Conservation (phyloP, 2,888 invertebrate genomes). For the Coenonympha arcania region DNA sequence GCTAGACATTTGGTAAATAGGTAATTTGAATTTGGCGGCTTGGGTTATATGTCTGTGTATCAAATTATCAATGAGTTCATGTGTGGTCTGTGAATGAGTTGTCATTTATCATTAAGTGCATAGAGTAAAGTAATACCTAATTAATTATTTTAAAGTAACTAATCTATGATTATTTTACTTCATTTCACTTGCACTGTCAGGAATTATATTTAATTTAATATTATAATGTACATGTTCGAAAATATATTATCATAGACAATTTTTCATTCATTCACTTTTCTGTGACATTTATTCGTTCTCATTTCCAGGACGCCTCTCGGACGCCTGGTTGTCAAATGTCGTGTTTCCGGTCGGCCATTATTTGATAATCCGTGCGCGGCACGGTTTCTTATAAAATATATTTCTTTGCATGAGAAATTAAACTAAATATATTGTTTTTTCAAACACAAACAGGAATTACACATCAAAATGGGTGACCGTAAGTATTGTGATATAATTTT, state of each 20-base stretch:
- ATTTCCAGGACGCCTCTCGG: slow-evolving; percentile 26
- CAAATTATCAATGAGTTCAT: no score
- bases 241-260: background rate
- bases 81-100: no score
- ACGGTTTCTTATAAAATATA: background rate
- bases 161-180: no score
- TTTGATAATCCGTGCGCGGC: slow-evolving; percentile 14
- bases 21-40: no score
- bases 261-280: background rate
- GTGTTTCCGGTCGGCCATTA: slow-evolving; percentile 26
- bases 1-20: no score
- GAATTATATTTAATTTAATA: no score
- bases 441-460: background rate
- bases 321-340: slow-evolving; percentile 14
- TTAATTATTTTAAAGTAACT: no score
- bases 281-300: slow-evolving; percentile 10
- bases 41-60: no score
- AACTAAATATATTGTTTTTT: background rate
- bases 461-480: slow-evolving; percentile 29
- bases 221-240: no score
- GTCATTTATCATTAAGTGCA: no score
- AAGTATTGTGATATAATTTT: slow-evolving; percentile 17
- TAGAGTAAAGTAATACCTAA: no score
- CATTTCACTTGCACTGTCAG: no score
- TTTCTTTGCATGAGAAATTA: background rate